Evolutionary conservation across 1,140 invertebrate genomes (phyloP).

Genomic region (Linepithema humile): DNA sequence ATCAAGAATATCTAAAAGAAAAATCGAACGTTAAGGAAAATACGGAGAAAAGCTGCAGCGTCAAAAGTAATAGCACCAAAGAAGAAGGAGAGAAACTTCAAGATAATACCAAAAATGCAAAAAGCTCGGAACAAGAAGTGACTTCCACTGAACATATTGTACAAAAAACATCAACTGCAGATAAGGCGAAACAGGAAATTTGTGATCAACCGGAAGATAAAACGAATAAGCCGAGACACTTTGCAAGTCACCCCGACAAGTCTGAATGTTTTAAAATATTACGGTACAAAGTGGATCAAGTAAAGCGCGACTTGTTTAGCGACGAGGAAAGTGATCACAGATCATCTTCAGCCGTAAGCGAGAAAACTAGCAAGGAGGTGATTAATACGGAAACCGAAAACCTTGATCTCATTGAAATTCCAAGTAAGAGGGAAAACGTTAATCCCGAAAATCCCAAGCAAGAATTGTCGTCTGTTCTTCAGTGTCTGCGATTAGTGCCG

Average conservation of each 20-base stretch:
- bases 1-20: neutral
- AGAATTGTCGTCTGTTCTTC: slow-evolving; percentile 76
- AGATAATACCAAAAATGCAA: neutral
- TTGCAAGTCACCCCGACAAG: slow-evolving; percentile 27
- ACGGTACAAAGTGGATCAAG: slow-evolving; percentile 78
- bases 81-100: neutral
- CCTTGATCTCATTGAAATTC: neutral
- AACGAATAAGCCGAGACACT: neutral
- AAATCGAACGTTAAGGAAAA: neutral
- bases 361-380: slow-evolving; percentile 11
- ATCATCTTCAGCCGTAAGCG: slow-evolving; percentile 34
- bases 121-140: neutral
- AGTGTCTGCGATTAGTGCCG: slow-evolving; percentile 79
- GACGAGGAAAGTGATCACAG: slow-evolving; percentile 79
- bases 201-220: neutral
- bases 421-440: neutral
- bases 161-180: neutral
- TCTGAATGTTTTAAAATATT: slow-evolving; percentile 42
- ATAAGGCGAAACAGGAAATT: neutral
- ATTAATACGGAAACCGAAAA: neutral
- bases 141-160: neutral
- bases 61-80: neutral
- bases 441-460: slow-evolving; percentile 55
- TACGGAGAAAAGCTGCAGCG: neutral
- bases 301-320: slow-evolving; percentile 81